phyloP scores from a whole-genome alignment of 2,113 vertebrate species.

The Falcunculus frontatus region DNA sequence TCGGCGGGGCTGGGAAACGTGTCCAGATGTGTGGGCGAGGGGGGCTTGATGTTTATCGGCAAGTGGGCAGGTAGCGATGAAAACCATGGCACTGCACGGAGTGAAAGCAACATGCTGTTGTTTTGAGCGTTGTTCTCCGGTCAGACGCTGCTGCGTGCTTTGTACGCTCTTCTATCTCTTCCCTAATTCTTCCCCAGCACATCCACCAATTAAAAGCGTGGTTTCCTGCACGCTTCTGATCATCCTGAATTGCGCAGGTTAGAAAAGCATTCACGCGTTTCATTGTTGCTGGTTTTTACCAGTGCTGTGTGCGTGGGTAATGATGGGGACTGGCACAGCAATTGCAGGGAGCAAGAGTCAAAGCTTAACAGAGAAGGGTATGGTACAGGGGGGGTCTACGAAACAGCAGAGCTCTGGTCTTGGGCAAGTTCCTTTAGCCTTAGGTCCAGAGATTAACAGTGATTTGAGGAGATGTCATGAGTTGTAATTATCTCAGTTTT shows the following conservation, averaged over 20 bases:
- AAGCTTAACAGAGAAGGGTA: not conserved
- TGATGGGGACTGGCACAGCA: no score
- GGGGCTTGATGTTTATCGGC: no score
- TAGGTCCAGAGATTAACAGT: not conserved
- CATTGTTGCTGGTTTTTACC: not conserved
- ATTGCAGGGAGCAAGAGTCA: not conserved
- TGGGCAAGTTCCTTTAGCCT: not conserved
- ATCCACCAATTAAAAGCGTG: not conserved
- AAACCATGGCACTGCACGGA: fast-evolving
- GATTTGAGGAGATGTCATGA: not conserved
- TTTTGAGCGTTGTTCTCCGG: not conserved
- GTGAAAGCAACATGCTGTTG: fast-evolving
- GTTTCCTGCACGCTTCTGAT: not conserved
- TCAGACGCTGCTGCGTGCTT: fast-evolving
- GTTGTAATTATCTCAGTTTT: not conserved
- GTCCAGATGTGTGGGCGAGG: fast-evolving
- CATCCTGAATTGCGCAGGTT: not conserved
- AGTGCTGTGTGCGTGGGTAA: fast-evolving
- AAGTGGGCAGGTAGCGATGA: fast-evolving
- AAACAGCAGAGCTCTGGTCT: not conserved
- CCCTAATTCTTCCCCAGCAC: not conserved
- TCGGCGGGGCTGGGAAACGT: fast-evolving
- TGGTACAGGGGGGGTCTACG: not conserved
- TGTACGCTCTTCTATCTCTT: not conserved
- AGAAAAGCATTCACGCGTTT: fast-evolving